These are phyloP conservation scores for Falco rusticolus DNA, from an alignment of 2,797 vertebrate species.

Conservation along the genomic window DNA sequence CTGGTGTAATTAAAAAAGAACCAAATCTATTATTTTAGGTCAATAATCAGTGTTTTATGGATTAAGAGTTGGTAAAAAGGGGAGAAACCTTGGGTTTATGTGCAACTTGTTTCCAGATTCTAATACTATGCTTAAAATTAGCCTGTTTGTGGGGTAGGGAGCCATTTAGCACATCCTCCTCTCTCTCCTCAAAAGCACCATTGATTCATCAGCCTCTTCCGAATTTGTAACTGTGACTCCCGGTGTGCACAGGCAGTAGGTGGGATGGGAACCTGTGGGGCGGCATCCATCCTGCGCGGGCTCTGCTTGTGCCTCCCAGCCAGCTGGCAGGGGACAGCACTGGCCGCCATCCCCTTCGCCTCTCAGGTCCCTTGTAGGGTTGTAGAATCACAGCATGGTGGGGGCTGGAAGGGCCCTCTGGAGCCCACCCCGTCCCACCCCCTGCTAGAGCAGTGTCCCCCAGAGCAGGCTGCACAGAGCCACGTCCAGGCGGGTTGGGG, in stretches of 20 bases:
- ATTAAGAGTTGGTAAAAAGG: neutral
- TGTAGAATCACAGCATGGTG: no score
- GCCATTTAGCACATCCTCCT: neutral
- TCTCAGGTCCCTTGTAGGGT: neutral
- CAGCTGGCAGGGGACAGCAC: neutral
- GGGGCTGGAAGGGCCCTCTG: no score
- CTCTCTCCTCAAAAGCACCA: neutral
- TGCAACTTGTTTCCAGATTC: neutral
- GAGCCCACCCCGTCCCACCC: no score
- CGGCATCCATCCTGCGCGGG: neutral
- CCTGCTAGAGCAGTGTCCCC: no score
- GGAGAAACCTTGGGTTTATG: neutral
- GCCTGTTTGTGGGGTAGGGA: neutral
- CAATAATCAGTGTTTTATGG: neutral
- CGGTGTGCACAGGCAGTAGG: rapidly evolving
- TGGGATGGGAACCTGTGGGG: neutral
- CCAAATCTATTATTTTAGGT: neutral
- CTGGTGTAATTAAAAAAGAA: neutral
- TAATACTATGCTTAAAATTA: neutral
- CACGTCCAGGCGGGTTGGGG: no score
- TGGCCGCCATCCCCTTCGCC: neutral
- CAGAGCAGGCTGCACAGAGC: no score
- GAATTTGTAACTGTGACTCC: no score
- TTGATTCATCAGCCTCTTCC: neutral
- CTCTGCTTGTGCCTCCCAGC: neutral